Base-by-base conservation (phyloP, 2,888 invertebrate genomes). In the Nomada lathburiana region DNA sequence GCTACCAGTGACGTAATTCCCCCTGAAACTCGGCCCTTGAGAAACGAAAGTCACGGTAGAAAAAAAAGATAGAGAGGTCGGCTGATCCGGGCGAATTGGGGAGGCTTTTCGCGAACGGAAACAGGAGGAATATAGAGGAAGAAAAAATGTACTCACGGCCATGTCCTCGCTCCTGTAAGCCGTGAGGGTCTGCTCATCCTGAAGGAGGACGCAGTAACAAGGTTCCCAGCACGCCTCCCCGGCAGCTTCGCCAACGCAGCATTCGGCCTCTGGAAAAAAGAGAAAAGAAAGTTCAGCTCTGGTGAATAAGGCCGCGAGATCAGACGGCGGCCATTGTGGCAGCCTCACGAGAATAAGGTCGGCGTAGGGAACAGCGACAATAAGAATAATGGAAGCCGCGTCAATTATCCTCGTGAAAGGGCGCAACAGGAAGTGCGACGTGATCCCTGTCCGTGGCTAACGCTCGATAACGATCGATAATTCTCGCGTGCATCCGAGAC, bases 131-230 rank as follows among this genome's bases (percentile, higher is more conserved):
- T 11, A 4, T 4, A 11, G 47, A 26, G 18, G 16, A 36, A 18
- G 53, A 29, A n/a, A 18, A 36, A n/a, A 52, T 65, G 67, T 82
- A 96, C 96, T 96, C 92, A 97, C 97, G 94, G 96, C 96, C 94
- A 97, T 96, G 94, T 97, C 97, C 94, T 97, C 97, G 93, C 96
- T 96, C 86, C 96, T 95, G 94, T 97, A 97, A 62, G 97, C 96
- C 18, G 97, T 96, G 92, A 97, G 95, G 78, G 96, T 96, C 92
- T 96, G 96, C 88, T 97, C 95, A 93, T 97, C 96, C 94, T 97
- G 97, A 88, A 96, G 95, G 89, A 97, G 95, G 60, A 97, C 97
- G 94, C 97, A 97, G 94, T 97, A 97, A 94, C 96, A 96, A 20
- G 97, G 97, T 94, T 97, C 96, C 97, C 97, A 97, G 79, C 95